Evolutionary conservation across 2,888 invertebrate genomes (phyloP).

Genomic region (Malthinus flaveolus): DNA sequence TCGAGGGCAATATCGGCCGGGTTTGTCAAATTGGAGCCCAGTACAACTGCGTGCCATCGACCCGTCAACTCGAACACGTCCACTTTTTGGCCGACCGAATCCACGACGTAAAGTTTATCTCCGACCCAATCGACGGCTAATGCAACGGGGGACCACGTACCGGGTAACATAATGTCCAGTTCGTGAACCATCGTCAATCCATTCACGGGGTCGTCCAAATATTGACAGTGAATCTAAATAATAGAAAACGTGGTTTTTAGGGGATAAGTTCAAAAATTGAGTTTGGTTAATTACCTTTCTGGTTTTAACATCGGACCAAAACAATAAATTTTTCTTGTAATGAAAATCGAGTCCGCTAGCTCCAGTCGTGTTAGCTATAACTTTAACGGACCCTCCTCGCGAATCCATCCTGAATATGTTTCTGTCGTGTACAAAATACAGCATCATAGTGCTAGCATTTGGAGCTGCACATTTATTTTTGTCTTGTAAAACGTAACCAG

Average conservation of each 20-base stretch:
- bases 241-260: neutral
- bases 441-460: slow-evolving; percentile 61
- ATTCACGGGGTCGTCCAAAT: slow-evolving; percentile 54
- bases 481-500: slow-evolving; percentile 57
- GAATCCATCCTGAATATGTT: slow-evolving; percentile 72
- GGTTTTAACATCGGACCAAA: slow-evolving; percentile 90
- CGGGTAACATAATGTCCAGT: slow-evolving; percentile 73
- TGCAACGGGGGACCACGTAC: slow-evolving; percentile 88
- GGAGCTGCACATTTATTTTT: slow-evolving; percentile 67
- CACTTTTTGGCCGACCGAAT: slow-evolving; percentile 89
- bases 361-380: slow-evolving; percentile 79
- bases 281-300: slow-evolving; percentile 60
- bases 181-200: slow-evolving; percentile 57
- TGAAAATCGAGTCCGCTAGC: slow-evolving; percentile 88
- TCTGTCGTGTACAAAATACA: slow-evolving; percentile 73
- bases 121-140: slow-evolving; percentile 97
- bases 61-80: slow-evolving; percentile 91
- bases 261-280: neutral
- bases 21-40: slow-evolving; percentile 87
- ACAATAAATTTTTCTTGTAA: slow-evolving; percentile 73
- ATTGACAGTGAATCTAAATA: slow-evolving; percentile 65
- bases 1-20: slow-evolving; percentile 93
- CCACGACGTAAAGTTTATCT: slow-evolving; percentile 93
- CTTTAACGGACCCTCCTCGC: slow-evolving; percentile 64
- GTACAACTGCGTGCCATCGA: slow-evolving; percentile 84